Evolutionary conservation across 2,113 vertebrate species (phyloP).

Genomic region (Mus spicilegus): DNA sequence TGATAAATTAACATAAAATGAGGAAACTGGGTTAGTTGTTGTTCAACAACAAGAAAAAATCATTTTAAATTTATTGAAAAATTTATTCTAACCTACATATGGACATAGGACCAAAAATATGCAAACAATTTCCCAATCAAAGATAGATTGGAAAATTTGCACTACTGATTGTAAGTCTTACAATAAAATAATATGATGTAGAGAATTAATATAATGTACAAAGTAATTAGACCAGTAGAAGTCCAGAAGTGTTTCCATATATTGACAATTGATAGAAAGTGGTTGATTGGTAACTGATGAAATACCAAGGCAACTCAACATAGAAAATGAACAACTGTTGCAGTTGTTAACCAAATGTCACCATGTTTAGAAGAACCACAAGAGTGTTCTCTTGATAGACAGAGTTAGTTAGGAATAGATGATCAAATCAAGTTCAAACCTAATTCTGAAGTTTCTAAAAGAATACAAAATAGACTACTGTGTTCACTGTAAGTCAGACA

Average conservation of each 20-base stretch:
- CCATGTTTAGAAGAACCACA: background rate
- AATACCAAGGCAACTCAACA: background rate
- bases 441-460: conserved; percentile 14
- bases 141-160: background rate
- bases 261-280: background rate
- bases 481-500: background rate
- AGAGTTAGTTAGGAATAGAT: conserved; percentile 25
- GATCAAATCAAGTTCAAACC: background rate
- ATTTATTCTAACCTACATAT: background rate
- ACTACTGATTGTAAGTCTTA: background rate
- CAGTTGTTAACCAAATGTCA: background rate
- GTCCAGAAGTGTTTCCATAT: background rate
- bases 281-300: background rate
- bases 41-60: background rate
- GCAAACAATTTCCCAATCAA: conserved; percentile 21
- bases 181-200: background rate
- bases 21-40: background rate
- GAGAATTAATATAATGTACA: background rate
- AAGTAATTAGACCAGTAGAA: background rate
- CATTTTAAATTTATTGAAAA: conserved; percentile 1
- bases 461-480: background rate
- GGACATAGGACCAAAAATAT: background rate
- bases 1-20: background rate
- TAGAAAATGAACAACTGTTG: background rate
- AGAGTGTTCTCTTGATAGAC: background rate